Conservation (phyloP, 2,888 invertebrate genomes). For the Aphidius colemani region DNA sequence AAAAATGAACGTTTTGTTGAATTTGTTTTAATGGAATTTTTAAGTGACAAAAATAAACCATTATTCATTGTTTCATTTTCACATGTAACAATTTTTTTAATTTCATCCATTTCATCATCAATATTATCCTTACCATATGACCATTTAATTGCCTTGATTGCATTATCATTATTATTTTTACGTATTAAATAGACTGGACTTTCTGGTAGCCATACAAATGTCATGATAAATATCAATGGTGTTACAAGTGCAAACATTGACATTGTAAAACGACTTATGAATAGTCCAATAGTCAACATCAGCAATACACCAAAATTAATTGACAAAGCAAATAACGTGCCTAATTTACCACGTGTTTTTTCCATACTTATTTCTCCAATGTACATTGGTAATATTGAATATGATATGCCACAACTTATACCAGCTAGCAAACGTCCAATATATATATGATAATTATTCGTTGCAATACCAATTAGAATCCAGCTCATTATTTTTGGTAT, state of each 20-base stretch:
- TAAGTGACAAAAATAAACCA: constrained; percentile 32
- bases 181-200: constrained; percentile 52
- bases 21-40: constrained; percentile 32
- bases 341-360: constrained; percentile 50
- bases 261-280: constrained; percentile 42
- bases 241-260: constrained; percentile 46
- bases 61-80: constrained; percentile 39
- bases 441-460: constrained; percentile 41
- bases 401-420: constrained; percentile 53
- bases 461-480: constrained; percentile 48
- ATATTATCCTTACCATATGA: constrained; percentile 51
- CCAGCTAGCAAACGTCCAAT: constrained; percentile 50
- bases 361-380: constrained; percentile 54
- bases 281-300: constrained; percentile 48
- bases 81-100: constrained; percentile 49
- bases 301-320: constrained; percentile 52
- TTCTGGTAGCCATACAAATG: constrained; percentile 54
- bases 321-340: constrained; percentile 48
- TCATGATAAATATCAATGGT: constrained; percentile 45
- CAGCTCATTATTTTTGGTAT: constrained; percentile 53
- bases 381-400: constrained; percentile 56
- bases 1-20: constrained; percentile 47
- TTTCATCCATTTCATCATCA: constrained; percentile 51
- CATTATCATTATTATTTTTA: constrained; percentile 46
- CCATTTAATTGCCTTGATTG: constrained; percentile 52